Conservation (phyloP, 1,140 invertebrate species). For the Drosophila parvula region DNA sequence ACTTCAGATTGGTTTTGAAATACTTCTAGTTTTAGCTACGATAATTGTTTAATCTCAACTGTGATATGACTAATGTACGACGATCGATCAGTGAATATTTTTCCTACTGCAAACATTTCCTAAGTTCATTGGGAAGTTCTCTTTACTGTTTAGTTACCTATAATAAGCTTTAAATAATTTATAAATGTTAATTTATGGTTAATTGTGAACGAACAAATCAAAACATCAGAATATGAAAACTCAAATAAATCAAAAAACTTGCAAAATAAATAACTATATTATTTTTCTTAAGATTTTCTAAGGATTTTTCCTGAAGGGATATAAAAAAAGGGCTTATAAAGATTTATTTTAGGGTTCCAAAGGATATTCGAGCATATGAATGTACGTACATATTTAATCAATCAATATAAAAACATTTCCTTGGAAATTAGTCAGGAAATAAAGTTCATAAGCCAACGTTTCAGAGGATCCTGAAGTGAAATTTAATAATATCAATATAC, state of each 20-base stretch:
- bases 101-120: slow-evolving; percentile 57
- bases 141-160: slow-evolving; percentile 34
- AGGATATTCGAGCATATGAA: no score
- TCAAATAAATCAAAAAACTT: slow-evolving; percentile 12
- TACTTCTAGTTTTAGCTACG: slow-evolving; percentile 50
- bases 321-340: no score
- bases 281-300: no score
- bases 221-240: slow-evolving; percentile 37
- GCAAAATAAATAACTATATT: background rate
- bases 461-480: background rate
- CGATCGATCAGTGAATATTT: slow-evolving; percentile 33
- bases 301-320: no score
- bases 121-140: slow-evolving; percentile 37
- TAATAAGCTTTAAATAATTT: slow-evolving; percentile 78
- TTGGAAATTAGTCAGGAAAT: background rate
- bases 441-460: background rate
- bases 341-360: background rate
- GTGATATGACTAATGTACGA: slow-evolving; percentile 71
- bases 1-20: slow-evolving; percentile 60
- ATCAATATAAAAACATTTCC: no score
- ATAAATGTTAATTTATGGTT: slow-evolving; percentile 73
- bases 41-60: slow-evolving; percentile 65
- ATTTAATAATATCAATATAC: no score
- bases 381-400: no score
- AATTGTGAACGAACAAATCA: slow-evolving; percentile 41